These are phyloP conservation scores for Eupristina koningsbergeri DNA, from an alignment of 1,140 invertebrate species.

Conservation along the genomic window DNA sequence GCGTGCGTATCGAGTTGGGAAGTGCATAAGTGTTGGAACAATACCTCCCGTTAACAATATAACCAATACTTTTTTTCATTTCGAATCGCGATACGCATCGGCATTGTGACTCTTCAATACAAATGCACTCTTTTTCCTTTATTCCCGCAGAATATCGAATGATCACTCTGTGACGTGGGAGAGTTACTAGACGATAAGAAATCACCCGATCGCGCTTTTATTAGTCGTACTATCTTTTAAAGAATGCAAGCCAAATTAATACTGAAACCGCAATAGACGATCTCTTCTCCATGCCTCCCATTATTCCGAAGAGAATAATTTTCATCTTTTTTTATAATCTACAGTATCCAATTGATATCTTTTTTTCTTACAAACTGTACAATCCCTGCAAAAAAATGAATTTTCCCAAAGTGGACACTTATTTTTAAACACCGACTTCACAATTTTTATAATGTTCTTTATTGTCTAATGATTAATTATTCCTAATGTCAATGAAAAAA, in stretches of 20 bases:
- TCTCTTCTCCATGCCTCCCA: too few relatives aligned
- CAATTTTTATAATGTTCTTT: too few relatives aligned
- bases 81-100: constrained; percentile 25
- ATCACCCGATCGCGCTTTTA: constrained; percentile 30
- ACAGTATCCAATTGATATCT: too few relatives aligned
- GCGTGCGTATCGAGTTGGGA: neutral
- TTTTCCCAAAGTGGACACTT: too few relatives aligned
- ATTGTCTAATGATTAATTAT: too few relatives aligned
- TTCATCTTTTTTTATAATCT: too few relatives aligned
- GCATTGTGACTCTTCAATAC: constrained; percentile 6
- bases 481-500: too few relatives aligned
- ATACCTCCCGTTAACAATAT: constrained; percentile 60
- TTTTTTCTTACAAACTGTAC: too few relatives aligned
- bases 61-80: constrained; percentile 59
- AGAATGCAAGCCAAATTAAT: neutral
- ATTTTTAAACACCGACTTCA: too few relatives aligned
- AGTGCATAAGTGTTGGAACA: constrained; percentile 48
- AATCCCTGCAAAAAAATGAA: too few relatives aligned
- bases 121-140: neutral
- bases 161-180: constrained; percentile 22
- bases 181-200: neutral
- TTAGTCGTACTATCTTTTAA: neutral
- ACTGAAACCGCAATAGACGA: neutral
- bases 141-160: constrained; percentile 3
- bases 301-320: too few relatives aligned